Percentiles rank a stretch among this genome's conserved stretches.
Evolutionary conservation across 1,140 invertebrate species (phyloP).

Genomic region (Parasteatoda tepidariorum): DNA sequence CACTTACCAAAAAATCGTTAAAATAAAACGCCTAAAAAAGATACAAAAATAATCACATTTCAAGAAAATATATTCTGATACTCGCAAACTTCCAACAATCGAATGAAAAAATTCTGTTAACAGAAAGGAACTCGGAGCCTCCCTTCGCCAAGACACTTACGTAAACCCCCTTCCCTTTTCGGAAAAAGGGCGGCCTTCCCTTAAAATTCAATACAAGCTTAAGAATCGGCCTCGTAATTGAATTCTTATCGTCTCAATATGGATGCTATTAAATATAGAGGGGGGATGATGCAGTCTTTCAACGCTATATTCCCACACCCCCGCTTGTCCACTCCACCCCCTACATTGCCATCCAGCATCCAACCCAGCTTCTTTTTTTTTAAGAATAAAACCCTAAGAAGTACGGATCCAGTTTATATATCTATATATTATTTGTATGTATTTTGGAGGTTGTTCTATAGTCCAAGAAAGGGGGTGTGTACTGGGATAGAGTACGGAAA

Average conservation of each 20-base stretch:
- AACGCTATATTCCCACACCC: background rate
- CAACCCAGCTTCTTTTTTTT: too few species aligned
- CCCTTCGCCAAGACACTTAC: background rate
- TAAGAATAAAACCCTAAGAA: background rate
- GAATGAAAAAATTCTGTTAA: too few species aligned
- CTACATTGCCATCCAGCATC: background rate
- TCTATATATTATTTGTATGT: background rate
- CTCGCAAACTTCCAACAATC: too few species aligned
- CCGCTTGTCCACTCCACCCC: background rate
- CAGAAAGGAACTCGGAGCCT: background rate
- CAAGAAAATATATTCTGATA: too few species aligned
- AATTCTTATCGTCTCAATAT: constrained; percentile 60
- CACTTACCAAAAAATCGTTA: too few species aligned
- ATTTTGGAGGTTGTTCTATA: too few species aligned
- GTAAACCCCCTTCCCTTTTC: background rate
- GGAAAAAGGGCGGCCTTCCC: constrained; percentile 8
- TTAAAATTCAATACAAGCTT: constrained; percentile 54
- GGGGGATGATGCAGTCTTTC: background rate
- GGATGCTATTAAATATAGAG: constrained; percentile 55
- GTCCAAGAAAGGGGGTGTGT: background rate
- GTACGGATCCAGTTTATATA: background rate
- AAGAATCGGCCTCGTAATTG: constrained; percentile 49
- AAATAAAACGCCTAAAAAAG: too few species aligned
- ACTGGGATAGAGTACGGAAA: background rate
- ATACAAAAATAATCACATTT: too few species aligned